These are phyloP conservation scores for Diplolepis rosae DNA, from an alignment of 2,888 invertebrate species.

Conservation along the genomic window DNA sequence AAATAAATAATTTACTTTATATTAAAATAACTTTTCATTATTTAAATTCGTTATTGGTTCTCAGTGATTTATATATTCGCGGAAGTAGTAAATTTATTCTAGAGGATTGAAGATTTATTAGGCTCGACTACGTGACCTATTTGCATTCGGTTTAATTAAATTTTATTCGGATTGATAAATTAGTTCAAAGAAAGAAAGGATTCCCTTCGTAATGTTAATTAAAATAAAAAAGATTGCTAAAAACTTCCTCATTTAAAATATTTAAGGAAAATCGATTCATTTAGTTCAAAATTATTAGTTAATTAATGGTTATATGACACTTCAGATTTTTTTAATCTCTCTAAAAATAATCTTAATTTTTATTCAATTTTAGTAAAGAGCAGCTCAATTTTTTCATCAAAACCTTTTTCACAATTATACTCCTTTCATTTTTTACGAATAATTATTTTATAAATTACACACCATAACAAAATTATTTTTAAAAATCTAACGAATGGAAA, in stretches of 20 bases:
- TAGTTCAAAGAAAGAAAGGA: slow-evolving; percentile 17
- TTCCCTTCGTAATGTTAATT: slow-evolving; percentile 6
- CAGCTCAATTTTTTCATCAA: too few species aligned
- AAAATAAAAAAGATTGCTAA: not conserved
- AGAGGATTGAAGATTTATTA: slow-evolving; percentile 20
- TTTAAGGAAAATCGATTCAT: slow-evolving; percentile 2
- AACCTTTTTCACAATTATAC: too few species aligned
- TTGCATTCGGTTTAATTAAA: slow-evolving; percentile 27
- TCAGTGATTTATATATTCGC: slow-evolving; percentile 1
- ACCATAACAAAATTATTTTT: too few species aligned
- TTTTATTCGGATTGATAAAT: slow-evolving; percentile 18
- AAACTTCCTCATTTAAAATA: not conserved
- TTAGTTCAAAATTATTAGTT: too few species aligned
- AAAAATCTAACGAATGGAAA: too few species aligned
- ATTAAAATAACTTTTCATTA: not conserved
- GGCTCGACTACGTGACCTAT: slow-evolving; percentile 22
- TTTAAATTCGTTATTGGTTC: slow-evolving; percentile 5
- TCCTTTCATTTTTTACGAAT: too few species aligned
- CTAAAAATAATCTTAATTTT: too few species aligned
- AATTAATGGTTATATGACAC: too few species aligned
- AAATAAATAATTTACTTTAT: not conserved
- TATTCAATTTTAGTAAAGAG: too few species aligned
- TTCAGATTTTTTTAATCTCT: too few species aligned
- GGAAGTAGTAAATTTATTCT: slow-evolving; percentile 18
- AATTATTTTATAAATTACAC: too few species aligned